A percentile compares a stretch with the other conserved stretches of the same genome.
These are phyloP conservation scores for Nasalis larvatus DNA, from an alignment of 2,113 vertebrate genomes.

Conservation along the genomic window DNA sequence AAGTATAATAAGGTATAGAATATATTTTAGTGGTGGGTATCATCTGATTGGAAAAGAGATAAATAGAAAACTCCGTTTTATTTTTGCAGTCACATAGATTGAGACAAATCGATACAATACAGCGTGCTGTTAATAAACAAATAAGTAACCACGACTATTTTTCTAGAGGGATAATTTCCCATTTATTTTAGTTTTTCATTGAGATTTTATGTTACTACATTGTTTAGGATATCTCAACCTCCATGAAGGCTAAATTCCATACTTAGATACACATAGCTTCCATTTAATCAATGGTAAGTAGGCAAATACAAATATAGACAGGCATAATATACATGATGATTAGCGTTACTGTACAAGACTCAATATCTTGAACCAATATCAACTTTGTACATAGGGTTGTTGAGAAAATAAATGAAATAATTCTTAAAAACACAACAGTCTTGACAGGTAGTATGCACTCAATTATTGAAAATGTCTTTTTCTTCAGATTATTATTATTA, in stretches of 20 bases:
- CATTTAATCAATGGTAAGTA: neutral
- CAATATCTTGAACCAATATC: neutral
- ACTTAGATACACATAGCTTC: neutral
- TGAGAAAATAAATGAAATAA: neutral
- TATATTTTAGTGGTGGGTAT: neutral
- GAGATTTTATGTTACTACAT: neutral
- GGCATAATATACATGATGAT: neutral
- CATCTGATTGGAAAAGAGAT: neutral
- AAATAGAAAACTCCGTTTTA: neutral
- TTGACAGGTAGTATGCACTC: neutral
- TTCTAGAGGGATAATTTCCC: neutral
- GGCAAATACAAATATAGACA: neutral
- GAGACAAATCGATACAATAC: neutral
- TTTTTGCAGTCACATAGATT: neutral
- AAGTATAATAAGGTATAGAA: neutral
- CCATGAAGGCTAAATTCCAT: neutral
- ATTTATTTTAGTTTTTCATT: conserved; percentile 36
- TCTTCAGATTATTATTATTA: neutral
- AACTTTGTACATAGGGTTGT: neutral
- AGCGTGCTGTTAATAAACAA: neutral
- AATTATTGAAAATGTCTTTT: neutral
- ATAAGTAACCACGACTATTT: neutral
- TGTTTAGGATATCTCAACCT: neutral
- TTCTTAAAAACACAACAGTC: neutral
- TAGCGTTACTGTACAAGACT: neutral